Percentiles rank a stretch among this genome's conserved stretches.
These are phyloP conservation scores for human (Homo sapiens) DNA, from an alignment of 2,113 vertebrate genomes.

Conservation along the genomic window GRCh38 chr9:133082001-133082500, in stretches of 20 bases:
- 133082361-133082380: conserved; percentile 56
- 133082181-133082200: not conserved
- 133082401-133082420: conserved; percentile 1
- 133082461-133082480: not conserved
- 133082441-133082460: not conserved
- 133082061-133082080: not conserved
- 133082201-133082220: not conserved
- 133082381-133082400: not conserved
- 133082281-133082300: not conserved
- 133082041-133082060: not conserved
- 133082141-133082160: fast-evolving
- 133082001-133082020: not conserved
- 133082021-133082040: fast-evolving
- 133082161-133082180: not conserved
- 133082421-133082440: not conserved
- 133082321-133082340: not conserved
- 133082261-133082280: not conserved
- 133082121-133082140: not conserved
- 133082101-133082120: not conserved
- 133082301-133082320: not conserved
- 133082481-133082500: not conserved
- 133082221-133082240: not conserved
- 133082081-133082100: not conserved
- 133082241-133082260: fast-evolving
- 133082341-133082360: not conserved